Evolutionary conservation across 2,113 vertebrate species (phyloP), one percentile per base, ranked within the genome.

Genomic region (Baryphthengus martii): DNA sequence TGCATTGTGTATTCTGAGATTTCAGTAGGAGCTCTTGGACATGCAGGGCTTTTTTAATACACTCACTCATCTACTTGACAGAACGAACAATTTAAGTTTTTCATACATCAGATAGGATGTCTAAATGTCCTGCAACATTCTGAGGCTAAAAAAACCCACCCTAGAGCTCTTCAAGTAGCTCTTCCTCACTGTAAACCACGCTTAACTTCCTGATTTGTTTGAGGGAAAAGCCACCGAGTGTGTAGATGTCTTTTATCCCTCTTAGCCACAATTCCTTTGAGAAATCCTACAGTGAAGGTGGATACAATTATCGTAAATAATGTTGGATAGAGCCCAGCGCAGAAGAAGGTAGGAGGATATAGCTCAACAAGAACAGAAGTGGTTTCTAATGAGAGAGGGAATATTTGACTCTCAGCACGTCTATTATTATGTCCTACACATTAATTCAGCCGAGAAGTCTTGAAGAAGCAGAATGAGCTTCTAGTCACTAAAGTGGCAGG

Each of bases 231-330:
- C 61, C 89, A 96, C 87, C 77, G 90, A 96, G 80, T 89, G 77
- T 93, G 89, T 42, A 93, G 93, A 90, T 3, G 0, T 90, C 90
- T 91, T 93, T 97, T 93, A 94, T 91, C 75, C 78, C 85, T 94
- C 75, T 96, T 80, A 96, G 93, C 91, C 91, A 90, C 85, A 84
- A 77, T 88, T 93, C 88, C 93, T 95, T 44, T 63, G 93, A 95
- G 96, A 94, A 95, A 88, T 93, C 95, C 91, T 94, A 86, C 91
- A 90, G 90, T 0, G 82, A 95, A 96, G 93, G 95, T 95, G 78
- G 91, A 83, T 91, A 94, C 88, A 96, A 90, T 96, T 95, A 90
- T 90, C 91, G 93, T 95, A 96, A 97, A 97, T 96, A 96, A 91
- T 63, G 81, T 47, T 88, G 93, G 88, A 88, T 82, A 71, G 85